phyloP scores from a whole-genome alignment of 2,113 vertebrate species.

The Mesitornis unicolor region DNA sequence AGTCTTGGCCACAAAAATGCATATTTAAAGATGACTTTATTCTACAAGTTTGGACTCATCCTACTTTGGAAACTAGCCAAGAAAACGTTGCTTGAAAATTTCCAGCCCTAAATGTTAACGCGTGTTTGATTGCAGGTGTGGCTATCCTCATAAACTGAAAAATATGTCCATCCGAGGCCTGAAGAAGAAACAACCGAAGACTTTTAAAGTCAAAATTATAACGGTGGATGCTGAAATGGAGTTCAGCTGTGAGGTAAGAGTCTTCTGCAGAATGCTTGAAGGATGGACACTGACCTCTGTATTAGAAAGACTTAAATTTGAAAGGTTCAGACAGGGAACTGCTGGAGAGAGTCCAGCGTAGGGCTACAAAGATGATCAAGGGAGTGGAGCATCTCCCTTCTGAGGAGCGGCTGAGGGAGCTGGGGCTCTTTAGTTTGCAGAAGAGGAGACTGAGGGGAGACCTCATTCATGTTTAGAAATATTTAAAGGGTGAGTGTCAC shows the following conservation, averaged over 20 bases:
- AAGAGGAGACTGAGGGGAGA: too few species aligned
- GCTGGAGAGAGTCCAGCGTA: too few species aligned
- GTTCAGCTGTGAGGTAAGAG: constrained; percentile 89
- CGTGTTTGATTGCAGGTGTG: constrained; percentile 26
- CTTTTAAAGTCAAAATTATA: constrained; percentile 90
- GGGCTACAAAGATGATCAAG: too few species aligned
- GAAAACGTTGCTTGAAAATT: background rate
- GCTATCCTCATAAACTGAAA: background rate
- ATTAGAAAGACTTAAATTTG: background rate
- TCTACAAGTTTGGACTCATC: background rate
- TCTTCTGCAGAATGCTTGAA: background rate
- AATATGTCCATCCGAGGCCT: constrained; percentile 89
- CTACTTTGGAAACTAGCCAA: background rate
- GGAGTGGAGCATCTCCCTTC: too few species aligned
- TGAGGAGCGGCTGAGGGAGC: too few species aligned
- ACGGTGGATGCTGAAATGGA: constrained; percentile 95
- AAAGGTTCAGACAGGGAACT: too few species aligned
- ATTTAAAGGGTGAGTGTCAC: too few species aligned
- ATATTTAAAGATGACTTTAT: background rate
- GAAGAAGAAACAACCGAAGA: constrained; percentile 91
- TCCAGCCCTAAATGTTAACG: background rate
- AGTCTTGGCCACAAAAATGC: background rate
- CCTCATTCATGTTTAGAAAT: too few species aligned
- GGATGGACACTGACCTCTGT: background rate
- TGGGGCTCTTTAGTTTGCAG: too few species aligned